Evolutionary conservation across 2,797 vertebrate genomes (phyloP).

Genomic region (Mormyrus hasselquistii): DNA sequence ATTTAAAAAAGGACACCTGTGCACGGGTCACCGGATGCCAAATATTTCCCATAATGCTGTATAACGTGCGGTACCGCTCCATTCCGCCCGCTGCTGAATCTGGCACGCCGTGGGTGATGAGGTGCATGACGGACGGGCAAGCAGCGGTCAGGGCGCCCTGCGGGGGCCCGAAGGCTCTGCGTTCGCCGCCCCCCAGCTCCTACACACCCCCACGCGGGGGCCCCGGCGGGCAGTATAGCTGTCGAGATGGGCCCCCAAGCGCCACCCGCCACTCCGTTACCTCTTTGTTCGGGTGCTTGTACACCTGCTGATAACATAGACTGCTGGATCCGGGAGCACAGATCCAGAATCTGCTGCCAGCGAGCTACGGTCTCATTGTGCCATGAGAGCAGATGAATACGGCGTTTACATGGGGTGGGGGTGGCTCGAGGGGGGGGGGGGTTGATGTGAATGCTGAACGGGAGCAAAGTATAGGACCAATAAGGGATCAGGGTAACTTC

Average conservation of each 20-base stretch:
- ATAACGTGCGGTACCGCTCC: neutral
- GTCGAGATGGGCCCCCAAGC: slow-evolving; percentile 76
- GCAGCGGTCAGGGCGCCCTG: slow-evolving; percentile 28
- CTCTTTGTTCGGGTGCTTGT: slow-evolving; percentile 80
- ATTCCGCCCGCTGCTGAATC: slow-evolving; percentile 29
- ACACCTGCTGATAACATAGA: slow-evolving; percentile 85
- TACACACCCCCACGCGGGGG: slow-evolving; percentile 24
- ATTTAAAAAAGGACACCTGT: slow-evolving; percentile 2
- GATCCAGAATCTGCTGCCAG: slow-evolving; percentile 78
- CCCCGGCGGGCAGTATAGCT: slow-evolving; percentile 75
- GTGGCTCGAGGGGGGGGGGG: slow-evolving; percentile 45
- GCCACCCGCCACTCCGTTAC: slow-evolving; percentile 74
- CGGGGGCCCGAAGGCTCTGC: neutral
- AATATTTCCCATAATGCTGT: slow-evolving; percentile 4
- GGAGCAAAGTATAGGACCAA: slow-evolving; percentile 77
- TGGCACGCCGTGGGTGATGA: slow-evolving; percentile 62
- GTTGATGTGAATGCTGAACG: slow-evolving; percentile 69
- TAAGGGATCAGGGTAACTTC: slow-evolving; percentile 49
- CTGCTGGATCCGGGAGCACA: slow-evolving; percentile 76
- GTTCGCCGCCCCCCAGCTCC: neutral
- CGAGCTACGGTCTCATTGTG: slow-evolving; percentile 80
- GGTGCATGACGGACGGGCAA: slow-evolving; percentile 59
- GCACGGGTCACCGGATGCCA: slow-evolving; percentile 3
- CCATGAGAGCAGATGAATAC: slow-evolving; percentile 68
- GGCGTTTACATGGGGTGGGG: slow-evolving; percentile 55